Conservation (phyloP, 2,888 invertebrate genomes). For the Andrena hattorfiana region DNA sequence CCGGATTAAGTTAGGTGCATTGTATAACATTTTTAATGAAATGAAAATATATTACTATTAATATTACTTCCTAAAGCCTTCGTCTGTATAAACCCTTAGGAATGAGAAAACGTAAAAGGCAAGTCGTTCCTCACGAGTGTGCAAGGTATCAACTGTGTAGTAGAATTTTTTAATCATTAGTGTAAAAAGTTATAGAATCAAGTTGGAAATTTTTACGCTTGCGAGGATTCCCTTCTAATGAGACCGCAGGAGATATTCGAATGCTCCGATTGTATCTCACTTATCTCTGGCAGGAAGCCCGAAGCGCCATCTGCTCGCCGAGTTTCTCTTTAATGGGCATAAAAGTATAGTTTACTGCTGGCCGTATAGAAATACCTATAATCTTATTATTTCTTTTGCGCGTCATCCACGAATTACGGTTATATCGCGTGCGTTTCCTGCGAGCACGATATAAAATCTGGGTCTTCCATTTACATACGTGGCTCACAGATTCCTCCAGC, state of each 20-base stretch:
- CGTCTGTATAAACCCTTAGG: too few species aligned
- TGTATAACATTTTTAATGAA: too few species aligned
- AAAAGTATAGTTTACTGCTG: slow-evolving; percentile 58
- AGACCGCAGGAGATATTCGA: slow-evolving; percentile 53
- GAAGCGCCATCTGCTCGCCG: slow-evolving; percentile 50
- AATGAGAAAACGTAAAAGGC: too few species aligned
- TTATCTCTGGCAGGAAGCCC: slow-evolving; percentile 58
- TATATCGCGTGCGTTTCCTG: slow-evolving; percentile 37
- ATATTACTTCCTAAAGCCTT: too few species aligned
- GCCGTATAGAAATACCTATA: slow-evolving; percentile 48
- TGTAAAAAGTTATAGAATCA: not conserved
- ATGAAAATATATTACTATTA: too few species aligned
- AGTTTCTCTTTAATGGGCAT: slow-evolving; percentile 65
- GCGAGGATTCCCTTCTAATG: slow-evolving; percentile 19
- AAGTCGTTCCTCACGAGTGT: too few species aligned
- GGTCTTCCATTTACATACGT: not conserved
- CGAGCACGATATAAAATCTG: slow-evolving; percentile 20
- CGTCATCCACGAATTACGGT: slow-evolving; percentile 34
- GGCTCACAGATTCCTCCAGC: slow-evolving; percentile 3
- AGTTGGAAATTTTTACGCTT: not conserved
- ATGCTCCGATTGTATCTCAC: slow-evolving; percentile 57
- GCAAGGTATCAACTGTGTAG: too few species aligned
- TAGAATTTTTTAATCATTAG: too few species aligned
- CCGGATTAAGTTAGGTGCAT: too few species aligned
- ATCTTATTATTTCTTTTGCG: slow-evolving; percentile 64